Evolutionary conservation across 2,888 invertebrate genomes (phyloP), one percentile per base, ranked within the genome.

Genomic region (Lamellibrachia satsuma): DNA sequence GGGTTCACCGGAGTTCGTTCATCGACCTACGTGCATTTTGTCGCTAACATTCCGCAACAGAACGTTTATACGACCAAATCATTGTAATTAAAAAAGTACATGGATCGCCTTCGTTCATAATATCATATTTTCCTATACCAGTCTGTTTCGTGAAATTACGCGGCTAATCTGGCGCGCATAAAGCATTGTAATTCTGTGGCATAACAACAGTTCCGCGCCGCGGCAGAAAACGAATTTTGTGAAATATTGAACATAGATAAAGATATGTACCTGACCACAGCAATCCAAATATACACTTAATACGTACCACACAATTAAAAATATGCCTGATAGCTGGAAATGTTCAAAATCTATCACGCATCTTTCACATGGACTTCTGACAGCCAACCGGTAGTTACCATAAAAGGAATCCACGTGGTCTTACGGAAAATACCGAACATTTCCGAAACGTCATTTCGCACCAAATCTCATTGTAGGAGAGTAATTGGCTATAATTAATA

Each of bases 271-370:
- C 22, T 75, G 75, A 75, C 22, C 75, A 75, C 75, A 75, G n/a
- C 75, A 75, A 75, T 75, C 75, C 15, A 11, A 6, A 75, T 22
- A 22, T 75, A 22, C 7, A 75, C 15, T 15, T 75, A 22, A 75
- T 75, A 75, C 75, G 0, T 75, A 75, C 75, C 75, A 75, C 75
- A 6, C 75, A n/a, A 75, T 75, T 75, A 22, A 22, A 75, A 15
- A 75, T 75, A 75, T 75, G 75, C 75, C n/a, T 75, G 75, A 75
- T 75, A 75, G 75, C 75, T 75, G 75, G 75, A 75, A 75, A 75
- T 75, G n/a, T 75, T 75, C 75, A 75, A 75, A 75, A 75, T 75
- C 75, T 75, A 75, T 75, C 75, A 75, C 22, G 75, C 75, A 75
- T 75, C 75, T 75, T 75, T 75, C 75, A 15, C 75, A 75, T 75